A percentile compares a stretch with the other conserved stretches of the same genome.
These are phyloP conservation scores for Ptychodera flava DNA, from an alignment of 35 echinoderm and acorn worm genomes.

Conservation along the genomic window DNA sequence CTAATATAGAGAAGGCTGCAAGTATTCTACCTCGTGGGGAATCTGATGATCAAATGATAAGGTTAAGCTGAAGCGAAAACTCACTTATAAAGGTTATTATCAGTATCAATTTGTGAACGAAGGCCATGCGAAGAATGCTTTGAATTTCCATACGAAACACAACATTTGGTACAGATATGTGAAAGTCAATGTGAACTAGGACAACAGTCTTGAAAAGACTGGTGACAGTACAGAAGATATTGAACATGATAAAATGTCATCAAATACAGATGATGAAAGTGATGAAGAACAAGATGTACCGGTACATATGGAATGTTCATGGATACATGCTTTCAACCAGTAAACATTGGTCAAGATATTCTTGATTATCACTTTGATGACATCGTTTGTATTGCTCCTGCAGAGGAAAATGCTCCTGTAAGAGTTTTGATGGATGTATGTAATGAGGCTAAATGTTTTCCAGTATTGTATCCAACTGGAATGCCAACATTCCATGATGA, in stretches of 20 bases:
- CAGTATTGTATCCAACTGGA: conserved; percentile 34
- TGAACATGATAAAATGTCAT: too few relatives aligned
- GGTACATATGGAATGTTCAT: conserved; percentile 23
- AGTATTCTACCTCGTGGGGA: conserved; percentile 23
- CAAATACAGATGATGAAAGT: not conserved
- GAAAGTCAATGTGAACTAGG: conserved; percentile 25
- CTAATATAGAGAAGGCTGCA: too few relatives aligned
- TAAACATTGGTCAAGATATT: too few relatives aligned
- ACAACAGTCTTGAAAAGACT: not conserved
- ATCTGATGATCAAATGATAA: conserved; percentile 38
- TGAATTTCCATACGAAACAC: conserved; percentile 39
- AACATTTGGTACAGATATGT: conserved; percentile 37
- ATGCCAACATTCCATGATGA: conserved; percentile 20
- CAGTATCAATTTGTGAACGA: conserved; percentile 51
- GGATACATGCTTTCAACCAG: too few relatives aligned
- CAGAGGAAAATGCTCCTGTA: conserved; percentile 68
- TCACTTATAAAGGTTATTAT: conserved; percentile 60
- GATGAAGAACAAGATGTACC: conserved; percentile 9
- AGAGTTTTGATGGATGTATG: conserved; percentile 29
- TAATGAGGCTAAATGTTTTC: too few relatives aligned
- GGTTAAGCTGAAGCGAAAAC: conserved; percentile 53
- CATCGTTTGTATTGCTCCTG: conserved; percentile 46
- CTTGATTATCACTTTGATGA: too few relatives aligned
- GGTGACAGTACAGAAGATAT: conserved; percentile 10
- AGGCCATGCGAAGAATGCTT: conserved; percentile 33